phyloP scores from a whole-genome alignment of 1,140 invertebrate species.

The Limonius californicus region DNA sequence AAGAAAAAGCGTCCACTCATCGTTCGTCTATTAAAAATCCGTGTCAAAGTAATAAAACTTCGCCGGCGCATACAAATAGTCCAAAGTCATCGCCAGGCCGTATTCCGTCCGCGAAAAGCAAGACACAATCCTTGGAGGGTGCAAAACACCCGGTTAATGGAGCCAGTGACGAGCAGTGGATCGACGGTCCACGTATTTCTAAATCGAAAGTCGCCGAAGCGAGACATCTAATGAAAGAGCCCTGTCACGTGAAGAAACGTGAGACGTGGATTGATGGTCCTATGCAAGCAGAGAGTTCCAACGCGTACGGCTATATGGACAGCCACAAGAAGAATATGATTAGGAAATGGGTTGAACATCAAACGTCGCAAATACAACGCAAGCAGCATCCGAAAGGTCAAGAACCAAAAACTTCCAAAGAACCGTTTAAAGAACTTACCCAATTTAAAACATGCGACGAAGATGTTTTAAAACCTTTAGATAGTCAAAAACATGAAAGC shows the following conservation, averaged over 20 bases:
- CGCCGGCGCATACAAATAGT: slow-evolving; percentile 44
- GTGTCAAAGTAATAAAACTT: slow-evolving; percentile 40
- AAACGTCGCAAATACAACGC: slow-evolving; percentile 72
- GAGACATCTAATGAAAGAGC: slow-evolving; percentile 72
- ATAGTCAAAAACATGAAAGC: slow-evolving; percentile 48
- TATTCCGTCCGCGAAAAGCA: slow-evolving; percentile 49
- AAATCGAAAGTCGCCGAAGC: slow-evolving; percentile 75
- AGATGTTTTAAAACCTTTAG: slow-evolving; percentile 50
- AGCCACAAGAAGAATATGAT: slow-evolving; percentile 90
- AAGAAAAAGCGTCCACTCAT: slow-evolving; percentile 60
- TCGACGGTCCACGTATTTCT: slow-evolving; percentile 87
- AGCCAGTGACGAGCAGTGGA: slow-evolving; percentile 86
- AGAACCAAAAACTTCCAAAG: slow-evolving; percentile 40
- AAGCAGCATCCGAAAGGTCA: slow-evolving; percentile 48
- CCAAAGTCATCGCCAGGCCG: slow-evolving; percentile 58
- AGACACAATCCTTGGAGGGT: slow-evolving; percentile 39
- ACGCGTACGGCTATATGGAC: slow-evolving; percentile 83
- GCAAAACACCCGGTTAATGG: slow-evolving; percentile 40
- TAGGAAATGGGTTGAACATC: slow-evolving; percentile 88
- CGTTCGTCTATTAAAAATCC: slow-evolving; percentile 35
- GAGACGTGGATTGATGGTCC: slow-evolving; percentile 96
- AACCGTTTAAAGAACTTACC: slow-evolving; percentile 58
- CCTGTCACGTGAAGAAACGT: slow-evolving; percentile 66
- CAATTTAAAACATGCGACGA: slow-evolving; percentile 62
- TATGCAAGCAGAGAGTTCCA: slow-evolving; percentile 53